Base-by-base conservation (phyloP, 2,888 invertebrate genomes). In the Tubiluchus corallicola region DNA sequence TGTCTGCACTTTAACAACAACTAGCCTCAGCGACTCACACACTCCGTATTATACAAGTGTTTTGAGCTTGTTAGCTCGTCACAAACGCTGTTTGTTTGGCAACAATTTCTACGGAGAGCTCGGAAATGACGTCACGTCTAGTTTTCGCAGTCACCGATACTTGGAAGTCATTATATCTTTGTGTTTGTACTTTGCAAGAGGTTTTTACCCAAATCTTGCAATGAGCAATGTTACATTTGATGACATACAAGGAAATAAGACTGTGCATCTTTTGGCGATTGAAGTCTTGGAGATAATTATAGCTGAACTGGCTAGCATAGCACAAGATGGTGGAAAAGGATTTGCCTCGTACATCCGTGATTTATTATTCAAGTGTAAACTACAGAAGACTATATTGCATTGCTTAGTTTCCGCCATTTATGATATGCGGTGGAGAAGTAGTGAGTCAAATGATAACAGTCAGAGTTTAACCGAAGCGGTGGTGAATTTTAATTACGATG, bases 361-460 rank as follows among this genome's bases (percentile, higher is more conserved):
- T 62, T 64, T 67, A 52, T 65, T 83, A 56, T 68, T 72, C 2
- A 74, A 79, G 49, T 80, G 81, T 56, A 83, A 83, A 63, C 70
- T 85, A 41, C 84, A 85, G 62, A 83, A 83, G 59, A 77, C 81
- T 18, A 71, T 82, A 40, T 68, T 85, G 41, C 82, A 83, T 60
- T 80, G 81, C 57, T 67, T 83, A 17, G 71, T 82, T 42, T 79
- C 82, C 2, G 78, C 78, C 16, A 79, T 83, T 2, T 68, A 76
- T 54, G 72, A 71, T 46, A 45, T 49, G 9, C 52, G 56, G 19
- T 20, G 17, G 41, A 45, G n/a, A n/a, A n/a, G n/a, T n/a, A n/a
- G n/a, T n/a, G n/a, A n/a, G n/a, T n/a, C n/a, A n/a, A n/a, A n/a
- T n/a, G n/a, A n/a, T n/a, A n/a, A n/a, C n/a, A n/a, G n/a, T 15